A percentile compares a stretch with the other conserved stretches of the same genome.
These are phyloP conservation scores for Eudorcas thomsonii DNA, from an alignment of 2,113 vertebrate genomes.

Conservation along the genomic window DNA sequence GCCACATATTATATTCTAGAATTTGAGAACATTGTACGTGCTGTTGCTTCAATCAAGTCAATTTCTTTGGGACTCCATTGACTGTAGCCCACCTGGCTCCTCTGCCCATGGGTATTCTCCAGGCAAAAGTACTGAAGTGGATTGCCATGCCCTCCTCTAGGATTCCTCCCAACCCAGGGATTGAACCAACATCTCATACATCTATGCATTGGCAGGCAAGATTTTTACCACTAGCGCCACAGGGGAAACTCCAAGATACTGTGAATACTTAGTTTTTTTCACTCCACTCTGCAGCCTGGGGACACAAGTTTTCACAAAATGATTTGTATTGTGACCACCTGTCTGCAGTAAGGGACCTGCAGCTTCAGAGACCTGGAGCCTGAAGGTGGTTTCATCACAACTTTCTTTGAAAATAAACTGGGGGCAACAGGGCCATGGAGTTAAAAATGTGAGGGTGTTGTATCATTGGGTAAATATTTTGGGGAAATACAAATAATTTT, in stretches of 20 bases:
- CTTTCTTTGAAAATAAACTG: not conserved
- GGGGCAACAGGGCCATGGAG: not conserved
- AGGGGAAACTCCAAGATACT: not conserved
- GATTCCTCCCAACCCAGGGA: not conserved
- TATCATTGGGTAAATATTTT: not conserved
- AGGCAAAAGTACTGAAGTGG: not conserved
- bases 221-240: not conserved
- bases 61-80: not conserved
- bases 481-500: not conserved
- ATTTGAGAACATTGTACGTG: not conserved
- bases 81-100: not conserved
- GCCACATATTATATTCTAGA: not conserved
- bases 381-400: not conserved
- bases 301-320: not conserved
- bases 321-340: not conserved
- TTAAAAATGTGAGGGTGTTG: not conserved
- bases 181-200: not conserved
- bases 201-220: not conserved
- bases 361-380: rapidly evolving
- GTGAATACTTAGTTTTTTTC: not conserved
- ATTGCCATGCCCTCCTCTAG: not conserved
- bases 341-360: not conserved
- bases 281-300: not conserved
- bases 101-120: not conserved
- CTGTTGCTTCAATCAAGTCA: not conserved